A percentile compares a stretch with the other conserved stretches of the same genome.
Conservation (phyloP, 2,797 vertebrate genomes). For the Cygnus olor region DNA sequence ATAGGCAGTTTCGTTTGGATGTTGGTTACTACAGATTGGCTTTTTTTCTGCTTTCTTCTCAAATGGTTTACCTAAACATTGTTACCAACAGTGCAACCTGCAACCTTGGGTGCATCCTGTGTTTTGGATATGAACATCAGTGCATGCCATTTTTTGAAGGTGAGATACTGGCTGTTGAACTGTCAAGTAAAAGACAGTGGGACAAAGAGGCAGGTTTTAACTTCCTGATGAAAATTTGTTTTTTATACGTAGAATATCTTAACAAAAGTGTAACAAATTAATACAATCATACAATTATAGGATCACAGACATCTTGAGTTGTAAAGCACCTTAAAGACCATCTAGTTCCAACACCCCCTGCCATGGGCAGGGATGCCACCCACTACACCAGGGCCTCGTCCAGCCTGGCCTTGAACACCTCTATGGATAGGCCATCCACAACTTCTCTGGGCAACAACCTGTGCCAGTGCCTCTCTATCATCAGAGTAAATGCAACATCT, state of each 20-base stretch:
- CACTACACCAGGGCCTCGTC: no score
- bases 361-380: no score
- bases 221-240: fast-evolving
- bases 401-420: no score
- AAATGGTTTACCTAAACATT: neutral
- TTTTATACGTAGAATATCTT: neutral
- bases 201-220: neutral
- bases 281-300: neutral
- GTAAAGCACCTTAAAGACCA: no score
- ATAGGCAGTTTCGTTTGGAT: neutral
- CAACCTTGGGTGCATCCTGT: neutral
- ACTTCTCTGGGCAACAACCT: no score
- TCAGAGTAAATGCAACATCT: neutral
- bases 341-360: no score
- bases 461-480: no score
- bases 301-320: no score
- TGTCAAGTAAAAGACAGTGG: neutral
- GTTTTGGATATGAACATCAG: fast-evolving
- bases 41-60: neutral
- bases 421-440: no score
- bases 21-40: neutral
- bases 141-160: fast-evolving
- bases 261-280: neutral
- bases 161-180: neutral
- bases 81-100: neutral